Evolutionary conservation across 1,140 invertebrate species (phyloP).

Genomic region (Drosophila suzukii): DNA sequence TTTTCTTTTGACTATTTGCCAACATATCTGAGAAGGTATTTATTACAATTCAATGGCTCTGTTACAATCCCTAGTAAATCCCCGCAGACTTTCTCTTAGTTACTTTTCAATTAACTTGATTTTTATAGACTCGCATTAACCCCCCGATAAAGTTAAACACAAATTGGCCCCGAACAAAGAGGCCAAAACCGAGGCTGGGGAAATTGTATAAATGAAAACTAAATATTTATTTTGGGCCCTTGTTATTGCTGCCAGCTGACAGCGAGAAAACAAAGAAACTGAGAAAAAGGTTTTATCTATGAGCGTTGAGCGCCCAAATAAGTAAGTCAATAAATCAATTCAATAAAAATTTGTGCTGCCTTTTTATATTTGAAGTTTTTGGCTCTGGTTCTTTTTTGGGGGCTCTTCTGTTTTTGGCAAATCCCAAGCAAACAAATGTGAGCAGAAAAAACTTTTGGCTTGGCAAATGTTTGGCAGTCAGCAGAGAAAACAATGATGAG

Average conservation of each 20-base stretch:
- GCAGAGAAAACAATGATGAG: slow-evolving; percentile 46
- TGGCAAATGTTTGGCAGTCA: slow-evolving; percentile 57
- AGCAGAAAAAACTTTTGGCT: slow-evolving; percentile 33
- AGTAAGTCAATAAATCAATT: slow-evolving; percentile 83
- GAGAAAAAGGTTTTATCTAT: slow-evolving; percentile 72
- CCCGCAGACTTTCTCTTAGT: slow-evolving; percentile 7
- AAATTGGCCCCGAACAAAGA: slow-evolving; percentile 38
- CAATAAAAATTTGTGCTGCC: slow-evolving; percentile 74
- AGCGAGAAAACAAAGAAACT: slow-evolving; percentile 43
- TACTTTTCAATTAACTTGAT: slow-evolving; percentile 64
- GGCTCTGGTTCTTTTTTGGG: slow-evolving; percentile 40
- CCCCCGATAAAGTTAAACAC: slow-evolving; percentile 62
- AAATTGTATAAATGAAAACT: slow-evolving; percentile 82
- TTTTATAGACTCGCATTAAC: slow-evolving; percentile 43
- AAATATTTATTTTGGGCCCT: slow-evolving; percentile 76
- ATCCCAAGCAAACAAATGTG: slow-evolving; percentile 76
- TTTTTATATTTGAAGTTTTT: slow-evolving; percentile 67
- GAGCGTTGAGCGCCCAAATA: slow-evolving; percentile 74
- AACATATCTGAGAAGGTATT: too few relatives aligned
- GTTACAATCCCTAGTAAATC: neutral
- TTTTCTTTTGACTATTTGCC: neutral
- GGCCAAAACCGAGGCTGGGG: slow-evolving; percentile 4
- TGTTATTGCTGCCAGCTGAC: slow-evolving; percentile 66
- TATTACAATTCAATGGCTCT: neutral
- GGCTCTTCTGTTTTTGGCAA: slow-evolving; percentile 47